A percentile compares a stretch with the other conserved stretches of the same genome.
phyloP scores from a whole-genome alignment of 2,113 vertebrate species.

The Lepisosteus osseus region DNA sequence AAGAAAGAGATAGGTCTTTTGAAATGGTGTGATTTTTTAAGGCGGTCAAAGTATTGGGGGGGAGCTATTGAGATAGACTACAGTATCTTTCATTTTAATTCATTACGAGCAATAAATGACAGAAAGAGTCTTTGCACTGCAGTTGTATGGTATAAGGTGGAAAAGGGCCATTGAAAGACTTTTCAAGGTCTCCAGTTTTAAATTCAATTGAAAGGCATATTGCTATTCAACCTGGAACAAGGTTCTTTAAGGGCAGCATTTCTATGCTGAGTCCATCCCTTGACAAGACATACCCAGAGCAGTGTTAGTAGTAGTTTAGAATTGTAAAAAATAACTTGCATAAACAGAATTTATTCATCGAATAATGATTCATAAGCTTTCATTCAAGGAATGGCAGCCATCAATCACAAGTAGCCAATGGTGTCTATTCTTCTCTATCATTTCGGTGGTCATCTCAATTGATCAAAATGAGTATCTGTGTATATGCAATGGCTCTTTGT shows the following conservation, averaged over 20 bases:
- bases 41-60: too few relatives aligned
- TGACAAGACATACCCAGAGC: conserved; percentile 50
- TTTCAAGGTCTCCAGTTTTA: conserved; percentile 27
- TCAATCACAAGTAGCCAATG: conserved; percentile 48
- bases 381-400: conserved; percentile 58
- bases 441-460: conserved; percentile 21
- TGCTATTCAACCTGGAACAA: conserved; percentile 37
- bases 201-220: conserved; percentile 43
- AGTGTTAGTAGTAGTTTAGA: conserved; percentile 49
- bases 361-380: conserved; percentile 55
- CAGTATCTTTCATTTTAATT: too few relatives aligned
- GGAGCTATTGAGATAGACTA: too few relatives aligned
- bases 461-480: conserved; percentile 41
- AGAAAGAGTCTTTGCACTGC: too few relatives aligned
- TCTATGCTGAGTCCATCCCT: conserved; percentile 50
- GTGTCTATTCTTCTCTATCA: conserved; percentile 32
- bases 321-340: conserved; percentile 55
- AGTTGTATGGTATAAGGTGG: background rate
- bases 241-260: conserved; percentile 45
- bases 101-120: too few relatives aligned
- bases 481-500: conserved; percentile 42
- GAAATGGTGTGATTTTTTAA: too few relatives aligned
- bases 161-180: conserved; percentile 31
- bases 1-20: too few relatives aligned
- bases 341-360: conserved; percentile 14